Evolutionary conservation across 2,888 invertebrate genomes (phyloP), one percentile per base, ranked within the genome.

Genomic region (Dynastes maya): DNA sequence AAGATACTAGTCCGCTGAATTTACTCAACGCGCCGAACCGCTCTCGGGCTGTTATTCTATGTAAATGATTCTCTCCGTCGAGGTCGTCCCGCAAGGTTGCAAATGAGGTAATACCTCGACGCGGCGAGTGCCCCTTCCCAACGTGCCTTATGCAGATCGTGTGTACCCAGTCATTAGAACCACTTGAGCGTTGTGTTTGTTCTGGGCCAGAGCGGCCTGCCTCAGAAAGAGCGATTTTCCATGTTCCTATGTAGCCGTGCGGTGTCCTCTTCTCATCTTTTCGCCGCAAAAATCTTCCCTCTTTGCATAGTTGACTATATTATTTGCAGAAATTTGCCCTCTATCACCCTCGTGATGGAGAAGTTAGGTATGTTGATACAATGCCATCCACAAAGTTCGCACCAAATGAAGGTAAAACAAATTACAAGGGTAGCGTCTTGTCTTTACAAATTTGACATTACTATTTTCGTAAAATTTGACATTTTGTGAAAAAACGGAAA

Each of bases 101-200:
- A 88, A 88, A 88, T 88, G 86, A 87, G 86, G 85, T 86, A 85
- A 63, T 74, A 11, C 72, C 58, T 40, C 32, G 61, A 16, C 84
- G 83, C 40, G 40, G 16, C 65, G 65, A 16, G 77, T 80, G 63
- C 78, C 70, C 49, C 40, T 32, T 51, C 45, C 64, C 74, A 16
- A 4, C 4, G 22, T 61, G 81, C 85, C 82, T 84, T 87, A 87
- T 88, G 88, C 86, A 87, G 87, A 88, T 88, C 85, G 86, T 87
- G 87, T 88, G 86, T 88, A 87, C 86, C 86, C 87, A 87, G 87
- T 88, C 88, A 87, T 88, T 87, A 88, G 85, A 85, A 84, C 84
- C 87, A 86, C 86, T 86, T 85, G 86, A 86, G 86, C 87, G 86
- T 85, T 85, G 82, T 88, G 87, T 87, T 87, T 87, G 86, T 84